Evolutionary conservation across 2,113 vertebrate species (phyloP), one percentile per base, ranked within the genome.

Genomic region (Accipiter virgatus): DNA sequence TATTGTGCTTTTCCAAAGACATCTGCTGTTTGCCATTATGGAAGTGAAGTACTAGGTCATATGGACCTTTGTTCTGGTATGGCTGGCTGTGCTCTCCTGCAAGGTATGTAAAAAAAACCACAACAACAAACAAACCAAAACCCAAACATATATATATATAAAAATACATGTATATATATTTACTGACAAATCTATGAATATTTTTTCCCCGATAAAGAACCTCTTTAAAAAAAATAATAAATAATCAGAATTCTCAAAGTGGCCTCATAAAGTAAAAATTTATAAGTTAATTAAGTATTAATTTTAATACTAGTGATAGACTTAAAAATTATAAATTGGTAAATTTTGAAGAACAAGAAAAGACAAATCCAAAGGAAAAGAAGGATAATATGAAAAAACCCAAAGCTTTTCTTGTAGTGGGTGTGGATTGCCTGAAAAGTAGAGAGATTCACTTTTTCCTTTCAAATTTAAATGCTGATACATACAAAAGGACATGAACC

Each of bases 371-470:
- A 42, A 70, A 66, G 5, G 16, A 43, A 36, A 70, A 45, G 19
- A 38, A 48, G n/a, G 38, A 67, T n/a, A 55, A 79, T 4, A 9
- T 40, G 8, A 20, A 29, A 74, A 62, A n/a, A 1, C 0, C 1
- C 20, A 45, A 20, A 77, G 13, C 11, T 73, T 70, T 74, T 62
- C 15, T n/a, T 52, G 17, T 58, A 61, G 52, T 15, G 12, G 13
- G 13, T 5, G 7, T 42, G 11, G 34, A 23, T 55, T 85, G 11
- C 7, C 25, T 82, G 50, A 86, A 70, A 95, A 53, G 4, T 16
- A 32, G 2, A 75, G 6, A 65, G 7, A 59, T 45, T 50, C 0
- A 31, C 81, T 91, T 78, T 7, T 82, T 56, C 31, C 11, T 71
- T 92, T 78, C 29, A 66, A 72, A 29, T 86, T 71, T 52, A 66